phyloP scores from a whole-genome alignment of 2,797 vertebrate genomes.

The Xerus rutilus region DNA sequence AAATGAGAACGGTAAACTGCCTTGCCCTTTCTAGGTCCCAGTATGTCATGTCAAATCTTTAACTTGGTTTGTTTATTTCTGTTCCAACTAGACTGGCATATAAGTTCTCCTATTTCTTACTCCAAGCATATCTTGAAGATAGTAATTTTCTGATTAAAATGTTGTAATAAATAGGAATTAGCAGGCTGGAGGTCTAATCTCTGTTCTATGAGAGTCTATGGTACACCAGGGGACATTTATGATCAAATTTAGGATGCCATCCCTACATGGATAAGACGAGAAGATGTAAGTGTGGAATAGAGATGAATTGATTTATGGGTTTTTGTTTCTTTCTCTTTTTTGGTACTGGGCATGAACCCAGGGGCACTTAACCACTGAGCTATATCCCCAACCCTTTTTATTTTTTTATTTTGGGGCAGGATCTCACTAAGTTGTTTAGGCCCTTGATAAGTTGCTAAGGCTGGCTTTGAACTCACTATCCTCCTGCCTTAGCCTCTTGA shows the following conservation, averaged over 20 bases:
- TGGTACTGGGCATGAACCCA: no score
- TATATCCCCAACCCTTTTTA: no score
- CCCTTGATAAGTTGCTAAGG: no score
- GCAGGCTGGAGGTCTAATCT: neutral
- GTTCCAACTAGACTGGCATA: neutral
- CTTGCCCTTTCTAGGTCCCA: neutral
- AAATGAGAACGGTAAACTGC: neutral
- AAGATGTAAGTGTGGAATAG: neutral
- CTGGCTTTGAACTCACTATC: no score
- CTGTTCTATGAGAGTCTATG: neutral
- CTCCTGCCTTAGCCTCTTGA: no score
- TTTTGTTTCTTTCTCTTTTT: no score
- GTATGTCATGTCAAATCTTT: neutral
- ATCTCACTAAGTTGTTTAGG: no score
- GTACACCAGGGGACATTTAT: neutral
- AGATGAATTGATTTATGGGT: neutral
- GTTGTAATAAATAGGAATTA: neutral
- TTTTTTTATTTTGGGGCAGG: no score
- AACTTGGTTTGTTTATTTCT: constrained; percentile 38
- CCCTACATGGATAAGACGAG: neutral
- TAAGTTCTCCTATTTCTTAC: neutral
- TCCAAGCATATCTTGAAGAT: constrained; percentile 17
- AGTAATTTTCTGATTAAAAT: neutral
- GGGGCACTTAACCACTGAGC: no score
- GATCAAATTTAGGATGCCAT: neutral